Percentiles rank a stretch among this genome's conserved stretches.
These are phyloP conservation scores for Tribolium freemani DNA, from an alignment of 2,888 invertebrate species.

Conservation along the genomic window DNA sequence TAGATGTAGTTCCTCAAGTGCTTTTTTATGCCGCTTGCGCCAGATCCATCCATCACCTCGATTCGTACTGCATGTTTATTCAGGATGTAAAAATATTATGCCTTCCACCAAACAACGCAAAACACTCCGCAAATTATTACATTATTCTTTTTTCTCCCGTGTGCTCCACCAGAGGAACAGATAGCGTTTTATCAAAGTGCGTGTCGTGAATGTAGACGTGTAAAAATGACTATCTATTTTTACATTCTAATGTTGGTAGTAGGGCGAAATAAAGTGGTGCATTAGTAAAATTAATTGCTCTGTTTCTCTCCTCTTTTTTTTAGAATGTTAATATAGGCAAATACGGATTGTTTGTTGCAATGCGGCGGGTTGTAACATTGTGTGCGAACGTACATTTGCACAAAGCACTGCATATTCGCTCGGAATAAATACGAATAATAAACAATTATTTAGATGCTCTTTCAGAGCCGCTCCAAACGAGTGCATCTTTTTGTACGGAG, in stretches of 20 bases:
- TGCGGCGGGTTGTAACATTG: slow-evolving; percentile 12
- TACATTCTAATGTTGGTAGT: slow-evolving; percentile 50
- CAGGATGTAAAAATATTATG: slow-evolving; percentile 44
- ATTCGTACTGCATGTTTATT: slow-evolving; percentile 41
- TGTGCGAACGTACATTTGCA: slow-evolving; percentile 6
- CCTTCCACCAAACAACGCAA: slow-evolving; percentile 46
- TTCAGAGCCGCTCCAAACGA: background rate
- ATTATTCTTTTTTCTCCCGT: slow-evolving; percentile 45
- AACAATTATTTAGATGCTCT: slow-evolving; percentile 44
- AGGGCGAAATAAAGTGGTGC: slow-evolving; percentile 52
- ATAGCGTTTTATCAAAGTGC: slow-evolving; percentile 53
- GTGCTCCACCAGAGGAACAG: slow-evolving; percentile 48
- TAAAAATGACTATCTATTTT: slow-evolving; percentile 55
- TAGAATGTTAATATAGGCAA: slow-evolving; percentile 42
- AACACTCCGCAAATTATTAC: slow-evolving; percentile 53
- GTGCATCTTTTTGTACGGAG: slow-evolving; percentile 29
- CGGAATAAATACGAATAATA: slow-evolving; percentile 43
- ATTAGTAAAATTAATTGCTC: slow-evolving; percentile 54
- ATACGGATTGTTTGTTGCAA: slow-evolving; percentile 39
- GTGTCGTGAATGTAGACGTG: slow-evolving; percentile 51
- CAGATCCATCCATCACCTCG: slow-evolving; percentile 31
- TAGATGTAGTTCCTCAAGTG: slow-evolving; percentile 22
- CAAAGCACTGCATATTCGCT: slow-evolving; percentile 26
- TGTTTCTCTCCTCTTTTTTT: slow-evolving; percentile 26
- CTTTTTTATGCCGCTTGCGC: slow-evolving; percentile 20